Evolutionary conservation across 1,140 invertebrate species (phyloP).

Genomic region (Marisa cornuarietis): DNA sequence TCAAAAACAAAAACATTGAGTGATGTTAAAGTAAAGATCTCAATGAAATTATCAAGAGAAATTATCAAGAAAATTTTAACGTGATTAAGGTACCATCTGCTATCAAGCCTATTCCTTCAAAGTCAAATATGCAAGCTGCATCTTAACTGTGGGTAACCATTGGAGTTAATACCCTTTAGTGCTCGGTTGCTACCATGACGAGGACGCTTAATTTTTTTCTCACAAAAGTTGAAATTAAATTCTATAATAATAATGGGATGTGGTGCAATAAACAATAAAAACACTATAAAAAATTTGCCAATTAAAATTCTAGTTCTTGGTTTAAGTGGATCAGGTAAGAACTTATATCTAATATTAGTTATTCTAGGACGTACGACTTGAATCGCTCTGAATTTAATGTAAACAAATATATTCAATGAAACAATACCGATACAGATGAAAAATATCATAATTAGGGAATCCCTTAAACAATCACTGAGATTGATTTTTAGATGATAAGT

Average conservation of each 20-base stretch:
- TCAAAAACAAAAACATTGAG: too few species aligned
- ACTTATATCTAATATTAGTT: too few species aligned
- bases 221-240: background rate
- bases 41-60: too few species aligned
- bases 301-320: constrained; percentile 20
- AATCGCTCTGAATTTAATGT: background rate
- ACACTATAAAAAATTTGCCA: background rate
- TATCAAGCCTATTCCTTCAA: too few species aligned
- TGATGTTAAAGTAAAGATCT: too few species aligned
- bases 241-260: background rate
- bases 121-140: too few species aligned
- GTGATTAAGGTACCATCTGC: too few species aligned
- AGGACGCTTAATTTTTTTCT: background rate
- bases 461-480: background rate
- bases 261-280: background rate
- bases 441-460: background rate
- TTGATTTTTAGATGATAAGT: background rate
- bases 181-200: background rate
- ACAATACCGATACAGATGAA: background rate
- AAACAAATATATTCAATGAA: background rate
- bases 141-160: background rate
- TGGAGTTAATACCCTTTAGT: background rate
- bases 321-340: constrained; percentile 12
- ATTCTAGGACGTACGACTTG: too few species aligned
- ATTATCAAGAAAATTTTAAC: too few species aligned